These are phyloP conservation scores for Sericinus montela DNA, from an alignment of 2,888 invertebrate species.

Conservation along the genomic window DNA sequence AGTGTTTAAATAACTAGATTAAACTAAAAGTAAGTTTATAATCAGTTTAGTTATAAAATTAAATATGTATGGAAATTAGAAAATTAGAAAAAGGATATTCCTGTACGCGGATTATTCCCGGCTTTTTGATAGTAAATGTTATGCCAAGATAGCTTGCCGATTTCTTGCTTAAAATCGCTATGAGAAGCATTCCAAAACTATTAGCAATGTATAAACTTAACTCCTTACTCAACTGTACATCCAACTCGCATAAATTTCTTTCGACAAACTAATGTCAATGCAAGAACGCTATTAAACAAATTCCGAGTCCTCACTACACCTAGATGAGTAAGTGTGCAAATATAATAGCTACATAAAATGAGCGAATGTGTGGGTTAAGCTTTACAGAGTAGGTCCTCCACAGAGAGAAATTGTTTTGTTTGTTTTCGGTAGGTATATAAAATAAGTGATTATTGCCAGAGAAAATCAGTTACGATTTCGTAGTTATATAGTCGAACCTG, in stretches of 20 bases:
- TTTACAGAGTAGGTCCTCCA: slow-evolving; percentile 23
- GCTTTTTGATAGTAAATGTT: neutral
- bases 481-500: no score
- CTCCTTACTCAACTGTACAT: slow-evolving; percentile 75
- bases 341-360: slow-evolving; percentile 25
- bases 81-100: no score
- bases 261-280: slow-evolving; percentile 78
- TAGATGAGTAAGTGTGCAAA: slow-evolving; percentile 27
- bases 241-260: slow-evolving; percentile 76
- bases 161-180: slow-evolving; percentile 25
- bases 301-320: slow-evolving; percentile 56
- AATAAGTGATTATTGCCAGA: no score
- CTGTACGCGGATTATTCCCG: no score
- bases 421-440: no score
- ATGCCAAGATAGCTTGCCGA: neutral
- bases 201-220: slow-evolving; percentile 62
- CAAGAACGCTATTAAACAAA: slow-evolving; percentile 78
- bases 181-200: slow-evolving; percentile 30
- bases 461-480: no score
- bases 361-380: slow-evolving; percentile 33
- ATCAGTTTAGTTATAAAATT: no score
- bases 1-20: no score
- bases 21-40: no score
- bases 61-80: no score
- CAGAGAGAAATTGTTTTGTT: slow-evolving; percentile 17